These are phyloP conservation scores for Festucalex cinctus DNA, from an alignment of 2,113 vertebrate genomes.

Conservation along the genomic window DNA sequence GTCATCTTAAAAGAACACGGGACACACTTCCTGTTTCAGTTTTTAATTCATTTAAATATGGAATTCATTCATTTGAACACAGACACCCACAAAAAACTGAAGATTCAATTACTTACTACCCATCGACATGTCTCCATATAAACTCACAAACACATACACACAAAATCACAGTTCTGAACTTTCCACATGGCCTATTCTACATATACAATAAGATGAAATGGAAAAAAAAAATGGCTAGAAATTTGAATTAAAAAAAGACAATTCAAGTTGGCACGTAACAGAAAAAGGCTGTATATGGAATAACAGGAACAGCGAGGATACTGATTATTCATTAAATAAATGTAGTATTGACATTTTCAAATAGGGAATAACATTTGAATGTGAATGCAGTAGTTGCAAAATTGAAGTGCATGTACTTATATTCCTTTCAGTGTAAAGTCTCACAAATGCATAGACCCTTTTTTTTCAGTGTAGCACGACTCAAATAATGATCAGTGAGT, in stretches of 20 bases:
- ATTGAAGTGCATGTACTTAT: not conserved
- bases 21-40: not conserved
- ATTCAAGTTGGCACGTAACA: slow-evolving; percentile 50
- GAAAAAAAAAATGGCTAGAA: not conserved
- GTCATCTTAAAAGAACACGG: not conserved
- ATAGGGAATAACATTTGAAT: not conserved
- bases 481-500: not conserved
- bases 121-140: slow-evolving; percentile 30
- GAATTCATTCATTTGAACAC: slow-evolving; percentile 53
- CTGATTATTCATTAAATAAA: not conserved
- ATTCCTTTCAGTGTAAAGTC: not conserved
- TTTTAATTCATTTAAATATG: slow-evolving; percentile 58
- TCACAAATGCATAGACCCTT: not conserved
- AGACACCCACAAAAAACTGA: not conserved
- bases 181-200: not conserved
- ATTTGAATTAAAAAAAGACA: slow-evolving; percentile 19
- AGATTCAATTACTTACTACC: slow-evolving; percentile 18
- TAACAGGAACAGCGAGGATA: slow-evolving; percentile 14
- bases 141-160: slow-evolving; percentile 27
- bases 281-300: slow-evolving; percentile 27
- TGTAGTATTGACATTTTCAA: not conserved
- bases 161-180: slow-evolving; percentile 14
- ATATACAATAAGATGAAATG: not conserved
- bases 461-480: not conserved
- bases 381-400: not conserved